These are phyloP conservation scores for Cheirogaleus medius DNA, from an alignment of 2,113 vertebrate genomes.

Conservation along the genomic window DNA sequence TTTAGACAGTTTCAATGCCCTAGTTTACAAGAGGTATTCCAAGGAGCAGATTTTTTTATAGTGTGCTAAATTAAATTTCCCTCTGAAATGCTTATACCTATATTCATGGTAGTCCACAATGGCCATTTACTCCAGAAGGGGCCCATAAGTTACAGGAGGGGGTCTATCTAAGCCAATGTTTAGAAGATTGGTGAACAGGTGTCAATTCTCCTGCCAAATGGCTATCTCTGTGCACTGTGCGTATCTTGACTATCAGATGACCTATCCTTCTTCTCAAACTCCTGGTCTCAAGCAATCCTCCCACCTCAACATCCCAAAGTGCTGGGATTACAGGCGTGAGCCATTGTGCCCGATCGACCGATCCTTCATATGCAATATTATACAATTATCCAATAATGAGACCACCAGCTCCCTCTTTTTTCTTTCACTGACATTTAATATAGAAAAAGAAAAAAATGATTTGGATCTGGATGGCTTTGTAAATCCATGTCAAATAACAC, in stretches of 20 bases:
- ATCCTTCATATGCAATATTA: not conserved
- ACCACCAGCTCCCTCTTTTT: not conserved
- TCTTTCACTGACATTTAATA: constrained; percentile 40
- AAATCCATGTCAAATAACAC: constrained; percentile 63
- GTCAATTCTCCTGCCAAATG: not conserved
- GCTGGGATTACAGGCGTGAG: too few species aligned
- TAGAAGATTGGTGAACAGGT: not conserved
- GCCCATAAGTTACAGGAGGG: not conserved
- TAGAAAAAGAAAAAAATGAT: constrained; percentile 2
- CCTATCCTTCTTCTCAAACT: not conserved
- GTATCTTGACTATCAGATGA: not conserved
- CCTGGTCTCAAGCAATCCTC: too few species aligned
- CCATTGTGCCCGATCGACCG: not conserved
- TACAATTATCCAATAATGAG: not conserved
- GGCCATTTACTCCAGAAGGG: constrained; percentile 14
- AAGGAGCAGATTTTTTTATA: constrained; percentile 61
- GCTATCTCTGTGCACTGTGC: not conserved
- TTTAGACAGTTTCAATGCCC: constrained; percentile 76
- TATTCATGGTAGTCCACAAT: not conserved
- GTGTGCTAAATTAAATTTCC: constrained; percentile 79
- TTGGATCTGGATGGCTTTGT: constrained; percentile 54
- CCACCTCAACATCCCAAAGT: too few species aligned
- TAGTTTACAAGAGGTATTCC: constrained; percentile 71
- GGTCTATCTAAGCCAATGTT: constrained; percentile 15
- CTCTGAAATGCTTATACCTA: constrained; percentile 67